A percentile compares a stretch with the other conserved stretches of the same genome.
These are phyloP conservation scores for Crotalus horridus DNA, from an alignment of 2,113 vertebrate genomes.

Conservation along the genomic window DNA sequence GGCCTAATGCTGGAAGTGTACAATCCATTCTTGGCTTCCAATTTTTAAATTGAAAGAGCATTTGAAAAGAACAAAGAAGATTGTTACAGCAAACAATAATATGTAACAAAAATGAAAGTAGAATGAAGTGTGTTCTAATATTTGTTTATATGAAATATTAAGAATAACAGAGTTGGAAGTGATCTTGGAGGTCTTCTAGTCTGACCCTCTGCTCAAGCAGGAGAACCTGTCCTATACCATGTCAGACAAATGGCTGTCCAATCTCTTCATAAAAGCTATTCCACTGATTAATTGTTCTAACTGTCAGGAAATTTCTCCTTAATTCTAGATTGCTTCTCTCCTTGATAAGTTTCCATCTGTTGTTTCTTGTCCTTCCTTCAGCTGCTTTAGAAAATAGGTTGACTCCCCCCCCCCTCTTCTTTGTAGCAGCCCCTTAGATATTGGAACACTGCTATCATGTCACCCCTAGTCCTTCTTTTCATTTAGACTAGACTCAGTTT, in stretches of 20 bases:
- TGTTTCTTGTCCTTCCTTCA: no score
- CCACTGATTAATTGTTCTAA: no score
- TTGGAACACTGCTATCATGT: neutral
- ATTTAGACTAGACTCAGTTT: neutral
- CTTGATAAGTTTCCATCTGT: neutral
- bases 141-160: neutral
- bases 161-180: neutral
- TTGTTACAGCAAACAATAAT: neutral
- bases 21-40: neutral
- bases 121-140: neutral
- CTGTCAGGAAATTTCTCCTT: no score
- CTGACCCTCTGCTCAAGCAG: neutral
- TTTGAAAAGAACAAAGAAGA: neutral
- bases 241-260: no score
- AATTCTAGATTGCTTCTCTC: neutral
- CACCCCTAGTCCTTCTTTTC: neutral
- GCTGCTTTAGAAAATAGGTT: neutral
- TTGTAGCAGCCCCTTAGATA: neutral
- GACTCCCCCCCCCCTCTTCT: neutral
- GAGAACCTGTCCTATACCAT: no score
- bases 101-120: neutral
- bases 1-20: neutral
- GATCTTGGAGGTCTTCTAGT: neutral
- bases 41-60: neutral
- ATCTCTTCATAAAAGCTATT: no score